Evolutionary conservation across 92 coral and sea anemone genomes (phyloP).

Genomic region (Hydrozoanthus gracilis): DNA sequence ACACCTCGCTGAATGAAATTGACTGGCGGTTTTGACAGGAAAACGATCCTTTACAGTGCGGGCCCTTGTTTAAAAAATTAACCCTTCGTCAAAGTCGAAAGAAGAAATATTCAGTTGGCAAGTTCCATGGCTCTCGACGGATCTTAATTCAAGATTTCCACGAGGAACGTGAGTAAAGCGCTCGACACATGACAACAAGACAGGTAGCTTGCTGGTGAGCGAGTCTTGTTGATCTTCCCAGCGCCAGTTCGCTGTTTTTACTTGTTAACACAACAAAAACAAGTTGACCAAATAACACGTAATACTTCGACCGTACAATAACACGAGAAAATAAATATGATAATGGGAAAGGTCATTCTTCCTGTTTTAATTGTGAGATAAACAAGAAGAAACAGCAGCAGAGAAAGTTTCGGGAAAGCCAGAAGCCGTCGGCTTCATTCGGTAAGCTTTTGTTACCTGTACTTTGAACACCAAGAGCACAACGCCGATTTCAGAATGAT

Average conservation of each 20-base stretch:
- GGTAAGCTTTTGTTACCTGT: neutral
- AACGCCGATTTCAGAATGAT: neutral
- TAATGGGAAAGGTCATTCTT: neutral
- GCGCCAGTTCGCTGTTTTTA: conserved; percentile 23
- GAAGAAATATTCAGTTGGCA: no score
- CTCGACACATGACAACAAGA: conserved; percentile 21
- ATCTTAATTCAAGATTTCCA: neutral
- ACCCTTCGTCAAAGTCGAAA: no score
- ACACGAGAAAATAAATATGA: neutral
- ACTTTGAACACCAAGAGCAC: no score
- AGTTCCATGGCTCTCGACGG: no score
- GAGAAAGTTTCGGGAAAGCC: conserved; percentile 22
- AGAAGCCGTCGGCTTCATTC: conserved; percentile 40
- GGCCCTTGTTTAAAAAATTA: no score
- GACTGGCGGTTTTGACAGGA: no score
- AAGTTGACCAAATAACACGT: conserved; percentile 47
- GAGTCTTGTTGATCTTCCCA: conserved; percentile 26
- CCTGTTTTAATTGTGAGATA: neutral
- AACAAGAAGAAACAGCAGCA: neutral
- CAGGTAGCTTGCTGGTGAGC: conserved; percentile 45
- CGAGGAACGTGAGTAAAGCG: neutral
- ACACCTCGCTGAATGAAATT: no score
- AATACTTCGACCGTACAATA: conserved; percentile 24
- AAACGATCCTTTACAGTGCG: no score
- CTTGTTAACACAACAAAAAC: conserved; percentile 13